A percentile compares a stretch with the other conserved stretches of the same genome.
phyloP scores from a whole-genome alignment of 2,797 vertebrate species.

The Spinibarbus caldwelli region DNA sequence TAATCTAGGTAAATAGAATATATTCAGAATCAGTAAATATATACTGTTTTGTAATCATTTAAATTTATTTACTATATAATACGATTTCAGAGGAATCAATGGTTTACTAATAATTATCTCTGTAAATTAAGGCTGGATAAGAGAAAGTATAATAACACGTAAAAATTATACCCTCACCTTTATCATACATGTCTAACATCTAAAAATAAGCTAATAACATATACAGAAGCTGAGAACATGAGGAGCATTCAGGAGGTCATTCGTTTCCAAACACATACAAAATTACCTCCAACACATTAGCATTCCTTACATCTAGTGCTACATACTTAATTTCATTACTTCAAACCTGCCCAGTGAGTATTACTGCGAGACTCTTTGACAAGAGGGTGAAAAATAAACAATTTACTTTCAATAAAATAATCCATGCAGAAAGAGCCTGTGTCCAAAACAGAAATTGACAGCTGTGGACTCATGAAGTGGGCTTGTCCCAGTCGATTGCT shows the following conservation, averaged over 20 bases:
- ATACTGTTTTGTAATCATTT: neutral
- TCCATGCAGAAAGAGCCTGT: neutral
- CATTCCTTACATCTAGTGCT: conserved; percentile 5
- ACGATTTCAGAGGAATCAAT: neutral
- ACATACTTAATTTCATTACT: conserved; percentile 4
- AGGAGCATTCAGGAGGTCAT: neutral
- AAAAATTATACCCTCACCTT: neutral
- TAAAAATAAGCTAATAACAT: neutral
- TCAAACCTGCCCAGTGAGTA: neutral
- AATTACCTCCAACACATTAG: neutral
- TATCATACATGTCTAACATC: neutral
- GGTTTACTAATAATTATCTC: neutral
- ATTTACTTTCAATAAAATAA: neutral
- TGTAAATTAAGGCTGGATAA: neutral
- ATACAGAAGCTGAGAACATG: neutral
- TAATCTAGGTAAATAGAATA: neutral
- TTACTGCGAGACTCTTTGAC: neutral
- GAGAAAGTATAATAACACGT: neutral
- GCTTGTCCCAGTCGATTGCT: neutral
- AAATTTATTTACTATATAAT: neutral
- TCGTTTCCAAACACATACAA: neutral
- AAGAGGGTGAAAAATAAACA: neutral
- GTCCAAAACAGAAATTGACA: neutral
- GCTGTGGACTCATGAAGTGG: neutral
- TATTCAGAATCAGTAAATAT: neutral